A percentile compares a stretch with the other conserved stretches of the same genome.
phyloP scores from a whole-genome alignment of 2,797 vertebrate species.

The Ptychobarbus kaznakovi region DNA sequence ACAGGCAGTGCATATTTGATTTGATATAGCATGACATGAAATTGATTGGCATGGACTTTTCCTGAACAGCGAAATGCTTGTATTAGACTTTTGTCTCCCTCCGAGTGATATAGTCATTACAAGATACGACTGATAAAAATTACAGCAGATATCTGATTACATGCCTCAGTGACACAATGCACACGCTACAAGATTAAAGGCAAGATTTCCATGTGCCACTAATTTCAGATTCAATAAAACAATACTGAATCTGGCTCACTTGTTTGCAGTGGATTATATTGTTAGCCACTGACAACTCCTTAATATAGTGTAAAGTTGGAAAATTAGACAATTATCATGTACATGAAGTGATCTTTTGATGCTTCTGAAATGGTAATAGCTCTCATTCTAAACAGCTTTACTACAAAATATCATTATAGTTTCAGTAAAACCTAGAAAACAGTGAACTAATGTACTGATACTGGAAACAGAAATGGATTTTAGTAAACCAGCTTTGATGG shows the following conservation, averaged over 20 bases:
- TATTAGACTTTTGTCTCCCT: constrained; percentile 12
- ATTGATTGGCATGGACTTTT: constrained; percentile 18
- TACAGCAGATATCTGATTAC: constrained; percentile 7
- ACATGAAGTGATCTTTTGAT: background rate
- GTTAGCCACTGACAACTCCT: background rate
- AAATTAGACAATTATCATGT: background rate
- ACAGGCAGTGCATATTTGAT: constrained; percentile 17
- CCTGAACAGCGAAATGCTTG: constrained; percentile 8
- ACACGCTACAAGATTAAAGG: background rate
- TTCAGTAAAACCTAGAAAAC: background rate
- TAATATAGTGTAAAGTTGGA: background rate
- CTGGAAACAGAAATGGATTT: constrained; percentile 36
- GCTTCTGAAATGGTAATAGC: background rate
- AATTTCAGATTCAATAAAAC: background rate
- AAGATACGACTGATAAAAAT: constrained; percentile 1
- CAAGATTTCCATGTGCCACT: constrained; percentile 14
- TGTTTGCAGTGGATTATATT: background rate
- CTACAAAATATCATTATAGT: constrained; percentile 17
- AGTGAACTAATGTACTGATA: background rate
- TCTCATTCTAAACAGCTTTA: constrained; percentile 5
- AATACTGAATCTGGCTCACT: background rate
- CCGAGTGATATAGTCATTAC: constrained; percentile 19
- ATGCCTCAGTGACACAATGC: background rate
- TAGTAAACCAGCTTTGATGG: background rate
- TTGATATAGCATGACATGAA: background rate